Evolutionary conservation across 1,140 invertebrate species (phyloP), one percentile per base, ranked within the genome.

Genomic region (Lithobius niger): DNA sequence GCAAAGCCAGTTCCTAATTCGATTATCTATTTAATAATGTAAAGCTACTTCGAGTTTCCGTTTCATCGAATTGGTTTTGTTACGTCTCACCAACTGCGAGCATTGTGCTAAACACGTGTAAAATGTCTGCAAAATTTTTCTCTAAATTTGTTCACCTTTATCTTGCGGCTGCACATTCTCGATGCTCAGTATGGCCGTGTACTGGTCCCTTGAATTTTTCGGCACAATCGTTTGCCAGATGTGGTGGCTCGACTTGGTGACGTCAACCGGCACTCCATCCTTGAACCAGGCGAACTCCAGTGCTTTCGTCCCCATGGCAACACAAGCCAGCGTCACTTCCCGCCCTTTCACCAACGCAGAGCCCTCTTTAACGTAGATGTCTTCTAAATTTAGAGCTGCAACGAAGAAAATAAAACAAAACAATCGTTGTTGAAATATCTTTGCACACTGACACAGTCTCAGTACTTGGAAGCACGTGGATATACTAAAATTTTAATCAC

Each of bases 241-340:
- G 2, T 27, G 58, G 16, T 55, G 53, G 25, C 54, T 49, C 16
- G 56, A 43, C 1, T 27, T 56, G 15, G 58, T 13, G 2, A 52
- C 21, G 26, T 57, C 54, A 3, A 62, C 53, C 2, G 59, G 22
- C 3, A 36, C 44, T 4, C 57, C 57, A 24, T 62, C 59, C 47
- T 60, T 62, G 22, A 60, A 55, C 59, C 59, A 62, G 10, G 22
- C 31, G 2, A 62, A 57, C 24, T 54, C 43, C 51, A 60, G 51
- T 13, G 49, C 53, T 25, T 55, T 59, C 0, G 60, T 59, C 1
- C 60, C 59, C 27, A 52, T 48, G 3, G 56, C 53, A 13, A 62
- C 49, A 28, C 60, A 62, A 13, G 59, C 57, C 1, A 62, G 54
- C n/a, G 36, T 56, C 27, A 62, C 3, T 28, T 58, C 59, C 1